Conservation (phyloP, 2,797 vertebrate genomes). For the Cygnus olor region DNA sequence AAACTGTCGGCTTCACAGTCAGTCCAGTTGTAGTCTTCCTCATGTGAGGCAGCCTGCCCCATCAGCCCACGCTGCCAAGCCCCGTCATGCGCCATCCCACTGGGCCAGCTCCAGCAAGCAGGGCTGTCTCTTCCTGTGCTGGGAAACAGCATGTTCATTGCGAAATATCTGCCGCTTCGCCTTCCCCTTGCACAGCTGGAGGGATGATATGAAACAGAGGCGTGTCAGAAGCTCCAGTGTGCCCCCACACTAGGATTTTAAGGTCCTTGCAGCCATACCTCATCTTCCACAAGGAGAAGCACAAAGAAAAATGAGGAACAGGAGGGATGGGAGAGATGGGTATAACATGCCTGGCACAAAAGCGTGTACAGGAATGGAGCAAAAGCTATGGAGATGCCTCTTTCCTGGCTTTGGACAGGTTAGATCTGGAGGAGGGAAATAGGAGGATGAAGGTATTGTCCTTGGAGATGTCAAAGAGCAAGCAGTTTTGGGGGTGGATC, state of each 20-base stretch:
- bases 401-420: neutral
- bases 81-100: neutral
- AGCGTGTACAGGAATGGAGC: neutral
- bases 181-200: neutral
- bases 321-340: neutral
- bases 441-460: neutral
- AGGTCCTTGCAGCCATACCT: neutral
- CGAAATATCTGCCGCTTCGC: neutral
- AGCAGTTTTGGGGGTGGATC: neutral
- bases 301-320: neutral
- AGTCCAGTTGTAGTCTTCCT: rapidly evolving
- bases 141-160: neutral
- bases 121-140: neutral
- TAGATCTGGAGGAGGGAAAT: neutral
- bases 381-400: neutral
- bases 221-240: neutral
- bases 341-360: neutral
- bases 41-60: neutral
- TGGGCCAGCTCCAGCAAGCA: neutral
- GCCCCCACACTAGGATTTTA: neutral
- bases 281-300: neutral
- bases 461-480: neutral
- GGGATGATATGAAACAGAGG: neutral
- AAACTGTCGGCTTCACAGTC: neutral
- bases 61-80: neutral